Evolutionary conservation across 2,113 vertebrate genomes (phyloP), one percentile per base, ranked within the genome.

Genomic region (Coptodon bakossiorum): DNA sequence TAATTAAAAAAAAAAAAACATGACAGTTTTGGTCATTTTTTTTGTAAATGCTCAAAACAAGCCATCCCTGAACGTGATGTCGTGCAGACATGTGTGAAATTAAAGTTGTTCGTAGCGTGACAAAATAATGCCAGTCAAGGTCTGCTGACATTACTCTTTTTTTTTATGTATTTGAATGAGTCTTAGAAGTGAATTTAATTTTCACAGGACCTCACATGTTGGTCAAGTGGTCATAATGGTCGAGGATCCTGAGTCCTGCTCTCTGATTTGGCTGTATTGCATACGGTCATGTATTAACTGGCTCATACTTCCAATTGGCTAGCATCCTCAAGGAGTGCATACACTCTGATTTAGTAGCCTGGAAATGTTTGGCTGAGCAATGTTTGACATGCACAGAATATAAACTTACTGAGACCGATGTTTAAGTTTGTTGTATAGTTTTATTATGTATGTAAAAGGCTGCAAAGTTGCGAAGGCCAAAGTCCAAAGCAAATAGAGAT

Each of bases 1-100:
- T 11, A 43, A 80, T 48, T 79, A 13, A 6, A 43, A 13, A 43
- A 2, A 4, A 82, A 48, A 29, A 38, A 53, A 48, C 8, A 76
- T 13, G 27, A 84, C 34, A 71, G 36, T 16, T 43, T 34, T 16
- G 34, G 12, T 61, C 9, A 45, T 36, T 81, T 7, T 7, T 84
- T 57, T 84, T 82, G 22, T 10, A 85, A 71, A 80, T n/a, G 36
- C 4, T 22, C 27, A 22, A 7, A 83, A n/a, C 9, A 36, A 80
- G 17, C 17, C 57, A 34, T 31, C 43, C 43, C 71, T 78, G 71
- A 31, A 78, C 16, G 19, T 76, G 22, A 48, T 56, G 38, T 66
- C 24, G 73, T 53, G 4, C 36, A 76, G 12, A 54, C 36, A 19
- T 31, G 45, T 81, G 40, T 48, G n/a, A 57, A 45, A 59, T 40